Conservation (phyloP, 2,113 vertebrate species). For the Corythornis vintsioides region DNA sequence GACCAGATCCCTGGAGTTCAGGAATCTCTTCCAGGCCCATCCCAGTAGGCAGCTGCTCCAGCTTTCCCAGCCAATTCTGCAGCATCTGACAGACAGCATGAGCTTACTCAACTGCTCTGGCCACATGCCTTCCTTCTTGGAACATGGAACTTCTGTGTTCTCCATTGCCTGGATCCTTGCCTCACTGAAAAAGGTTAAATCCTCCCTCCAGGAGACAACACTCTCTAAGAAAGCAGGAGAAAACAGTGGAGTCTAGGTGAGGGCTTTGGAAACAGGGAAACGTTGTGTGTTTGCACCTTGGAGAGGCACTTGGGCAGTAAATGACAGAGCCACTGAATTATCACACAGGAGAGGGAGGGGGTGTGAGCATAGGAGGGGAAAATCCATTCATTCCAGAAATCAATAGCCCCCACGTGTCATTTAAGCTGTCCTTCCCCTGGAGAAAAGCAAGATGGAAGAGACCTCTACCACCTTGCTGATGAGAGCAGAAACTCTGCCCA, state of each 20-base stretch:
- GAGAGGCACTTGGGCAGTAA: constrained; percentile 30
- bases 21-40: background rate
- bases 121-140: background rate
- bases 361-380: background rate
- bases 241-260: background rate
- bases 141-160: background rate
- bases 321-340: constrained; percentile 10
- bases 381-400: constrained; percentile 47
- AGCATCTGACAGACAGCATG: background rate
- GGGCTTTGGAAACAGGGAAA: background rate
- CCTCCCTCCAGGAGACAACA: background rate
- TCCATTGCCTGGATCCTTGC: background rate
- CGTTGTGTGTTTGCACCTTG: background rate
- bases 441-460: constrained; percentile 34
- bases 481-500: background rate
- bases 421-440: background rate
- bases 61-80: background rate
- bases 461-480: constrained; percentile 31
- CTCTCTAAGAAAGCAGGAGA: background rate
- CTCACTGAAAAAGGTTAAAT: background rate
- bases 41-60: background rate
- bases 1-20: background rate
- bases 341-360: background rate
- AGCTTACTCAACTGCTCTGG: background rate
- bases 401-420: constrained; percentile 17